Percentiles rank a stretch among this genome's conserved stretches.
phyloP scores from a whole-genome alignment of 2,113 vertebrate genomes.

The Cichladusa arquata region DNA sequence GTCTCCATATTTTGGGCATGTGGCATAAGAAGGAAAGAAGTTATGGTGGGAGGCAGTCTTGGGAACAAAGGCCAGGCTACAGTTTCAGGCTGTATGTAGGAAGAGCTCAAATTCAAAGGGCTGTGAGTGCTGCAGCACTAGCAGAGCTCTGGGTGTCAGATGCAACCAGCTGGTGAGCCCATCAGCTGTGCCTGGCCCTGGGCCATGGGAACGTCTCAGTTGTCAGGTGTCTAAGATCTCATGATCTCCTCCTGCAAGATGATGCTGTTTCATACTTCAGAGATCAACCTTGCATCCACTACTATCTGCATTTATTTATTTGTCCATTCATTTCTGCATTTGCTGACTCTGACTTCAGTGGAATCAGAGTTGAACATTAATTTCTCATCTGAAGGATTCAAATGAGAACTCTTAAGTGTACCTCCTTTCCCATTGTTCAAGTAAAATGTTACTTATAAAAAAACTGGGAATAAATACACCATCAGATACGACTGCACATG shows the following conservation, averaged over 20 bases:
- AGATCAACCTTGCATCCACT: neutral
- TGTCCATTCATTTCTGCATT: neutral
- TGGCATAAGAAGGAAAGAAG: neutral
- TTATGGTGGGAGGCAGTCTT: neutral
- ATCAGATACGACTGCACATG: neutral
- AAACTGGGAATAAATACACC: neutral
- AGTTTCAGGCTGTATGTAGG: neutral
- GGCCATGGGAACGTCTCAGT: neutral
- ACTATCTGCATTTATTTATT: neutral
- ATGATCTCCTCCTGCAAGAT: neutral
- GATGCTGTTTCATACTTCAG: neutral
- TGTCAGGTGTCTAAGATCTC: neutral
- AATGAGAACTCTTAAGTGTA: neutral
- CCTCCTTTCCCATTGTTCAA: neutral
- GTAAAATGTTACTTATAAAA: neutral
- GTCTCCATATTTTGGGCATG: neutral
- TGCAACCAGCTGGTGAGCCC: neutral
- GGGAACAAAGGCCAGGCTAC: neutral
- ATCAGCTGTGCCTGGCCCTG: neutral
- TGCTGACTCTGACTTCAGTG: neutral
- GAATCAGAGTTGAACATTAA: neutral
- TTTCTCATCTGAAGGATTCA: neutral
- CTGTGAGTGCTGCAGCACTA: fast-evolving
- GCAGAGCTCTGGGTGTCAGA: neutral
- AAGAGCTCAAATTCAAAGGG: neutral